Percentiles rank a stretch among this genome's conserved stretches.
Conservation (phyloP, 2,797 vertebrate genomes). For the Diplodus sargus region DNA sequence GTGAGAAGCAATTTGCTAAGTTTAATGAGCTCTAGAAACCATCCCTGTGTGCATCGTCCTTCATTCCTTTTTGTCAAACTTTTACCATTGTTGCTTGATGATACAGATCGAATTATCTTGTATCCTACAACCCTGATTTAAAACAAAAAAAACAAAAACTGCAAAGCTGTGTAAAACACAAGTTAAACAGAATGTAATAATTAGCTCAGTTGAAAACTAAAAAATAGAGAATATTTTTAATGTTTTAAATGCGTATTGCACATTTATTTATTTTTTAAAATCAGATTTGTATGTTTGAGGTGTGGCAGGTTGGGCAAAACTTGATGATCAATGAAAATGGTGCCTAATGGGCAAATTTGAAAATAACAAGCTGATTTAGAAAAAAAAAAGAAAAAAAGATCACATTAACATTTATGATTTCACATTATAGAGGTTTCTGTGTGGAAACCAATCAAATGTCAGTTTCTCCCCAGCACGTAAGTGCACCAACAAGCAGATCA, state of each 20-base stretch:
- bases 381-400: not conserved
- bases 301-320: too few relatives aligned
- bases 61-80: slow-evolving; percentile 24
- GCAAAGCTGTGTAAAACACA: too few relatives aligned
- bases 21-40: slow-evolving; percentile 9
- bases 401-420: slow-evolving; percentile 1
- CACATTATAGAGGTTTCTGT: slow-evolving; percentile 6
- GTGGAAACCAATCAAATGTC: not conserved
- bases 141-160: too few relatives aligned
- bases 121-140: too few relatives aligned
- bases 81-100: slow-evolving; percentile 4
- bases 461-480: slow-evolving; percentile 21
- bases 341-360: not conserved
- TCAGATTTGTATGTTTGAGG: too few relatives aligned
- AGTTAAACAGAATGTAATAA: too few relatives aligned
- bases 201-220: too few relatives aligned
- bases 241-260: too few relatives aligned
- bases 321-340: slow-evolving; percentile 19
- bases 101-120: not conserved
- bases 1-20: not conserved
- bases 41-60: not conserved
- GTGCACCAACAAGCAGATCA: not conserved
- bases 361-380: not conserved
- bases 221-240: too few relatives aligned
- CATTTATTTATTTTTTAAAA: too few relatives aligned